Conservation (phyloP, 2,113 vertebrate genomes). For the Clarias batrachus region DNA sequence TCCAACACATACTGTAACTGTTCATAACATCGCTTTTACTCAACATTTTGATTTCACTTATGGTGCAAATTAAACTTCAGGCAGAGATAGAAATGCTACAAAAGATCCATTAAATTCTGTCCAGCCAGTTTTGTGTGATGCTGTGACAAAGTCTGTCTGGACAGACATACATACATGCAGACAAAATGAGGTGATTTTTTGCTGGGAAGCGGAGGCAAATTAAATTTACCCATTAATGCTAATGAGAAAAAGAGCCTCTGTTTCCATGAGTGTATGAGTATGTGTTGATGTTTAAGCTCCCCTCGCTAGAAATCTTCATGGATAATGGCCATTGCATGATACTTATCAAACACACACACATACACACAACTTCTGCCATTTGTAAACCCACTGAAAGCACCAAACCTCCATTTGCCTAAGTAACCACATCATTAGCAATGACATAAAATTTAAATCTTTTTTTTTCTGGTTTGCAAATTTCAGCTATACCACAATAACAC, state of each 20-base stretch:
- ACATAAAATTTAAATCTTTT: neutral
- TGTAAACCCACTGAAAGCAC: neutral
- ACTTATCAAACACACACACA: conserved; percentile 15
- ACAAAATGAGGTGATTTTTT: neutral
- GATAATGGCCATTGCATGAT: conserved; percentile 25
- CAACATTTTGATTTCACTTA: too few species aligned
- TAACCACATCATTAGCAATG: neutral
- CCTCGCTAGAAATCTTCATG: conserved; percentile 1
- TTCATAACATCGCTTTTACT: too few species aligned
- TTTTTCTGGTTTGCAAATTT: neutral
- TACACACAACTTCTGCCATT: neutral
- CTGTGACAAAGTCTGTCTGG: too few species aligned
- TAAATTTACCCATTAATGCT: neutral
- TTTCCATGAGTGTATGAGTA: neutral
- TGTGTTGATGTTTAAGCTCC: neutral
- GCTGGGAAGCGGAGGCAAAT: neutral
- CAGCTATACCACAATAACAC: neutral
- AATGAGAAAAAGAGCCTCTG: conserved; percentile 22
- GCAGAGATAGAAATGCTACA: too few species aligned
- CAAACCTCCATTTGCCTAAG: neutral
- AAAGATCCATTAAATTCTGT: too few species aligned
- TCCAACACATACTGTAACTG: too few species aligned
- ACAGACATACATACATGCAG: neutral
- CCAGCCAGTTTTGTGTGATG: too few species aligned
- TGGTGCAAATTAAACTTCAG: too few species aligned